phyloP scores from a whole-genome alignment of 2,888 invertebrate genomes.

The Leucozona laternaria region DNA sequence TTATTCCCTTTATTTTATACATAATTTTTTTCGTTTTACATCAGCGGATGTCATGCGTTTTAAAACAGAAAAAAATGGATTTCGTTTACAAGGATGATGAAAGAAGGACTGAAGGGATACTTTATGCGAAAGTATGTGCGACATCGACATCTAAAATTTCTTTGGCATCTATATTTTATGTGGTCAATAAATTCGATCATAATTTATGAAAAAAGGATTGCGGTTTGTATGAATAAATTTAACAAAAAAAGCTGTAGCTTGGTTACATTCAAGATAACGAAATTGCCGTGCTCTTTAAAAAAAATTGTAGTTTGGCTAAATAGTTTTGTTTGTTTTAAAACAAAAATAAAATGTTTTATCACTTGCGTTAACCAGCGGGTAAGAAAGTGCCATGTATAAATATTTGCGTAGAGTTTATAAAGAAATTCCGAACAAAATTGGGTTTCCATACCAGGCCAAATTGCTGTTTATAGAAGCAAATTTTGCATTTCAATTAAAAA shows the following conservation, averaged over 20 bases:
- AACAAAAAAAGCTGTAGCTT: background rate
- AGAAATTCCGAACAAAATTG: background rate
- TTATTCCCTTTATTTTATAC: background rate
- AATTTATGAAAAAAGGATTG: background rate
- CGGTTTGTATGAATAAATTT: constrained; percentile 14
- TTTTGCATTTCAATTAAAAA: background rate
- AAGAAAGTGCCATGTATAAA: constrained; percentile 9
- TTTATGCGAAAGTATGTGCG: constrained; percentile 50
- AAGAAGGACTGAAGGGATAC: constrained; percentile 14
- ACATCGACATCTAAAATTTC: constrained; percentile 50
- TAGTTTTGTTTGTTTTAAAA: background rate
- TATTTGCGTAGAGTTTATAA: background rate
- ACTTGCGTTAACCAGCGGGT: constrained; percentile 1
- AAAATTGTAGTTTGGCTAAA: background rate
- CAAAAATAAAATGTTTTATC: background rate
- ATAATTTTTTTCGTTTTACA: constrained; percentile 4
- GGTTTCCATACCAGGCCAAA: background rate
- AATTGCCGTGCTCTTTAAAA: background rate
- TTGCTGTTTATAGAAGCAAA: background rate
- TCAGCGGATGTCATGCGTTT: background rate
- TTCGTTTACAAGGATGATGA: background rate
- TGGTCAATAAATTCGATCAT: constrained; percentile 14
- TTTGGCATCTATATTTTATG: constrained; percentile 28
- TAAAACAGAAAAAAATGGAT: background rate
- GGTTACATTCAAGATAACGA: background rate